Conservation (phyloP, 2,797 vertebrate species). For the Phaenicophaeus curvirostris region DNA sequence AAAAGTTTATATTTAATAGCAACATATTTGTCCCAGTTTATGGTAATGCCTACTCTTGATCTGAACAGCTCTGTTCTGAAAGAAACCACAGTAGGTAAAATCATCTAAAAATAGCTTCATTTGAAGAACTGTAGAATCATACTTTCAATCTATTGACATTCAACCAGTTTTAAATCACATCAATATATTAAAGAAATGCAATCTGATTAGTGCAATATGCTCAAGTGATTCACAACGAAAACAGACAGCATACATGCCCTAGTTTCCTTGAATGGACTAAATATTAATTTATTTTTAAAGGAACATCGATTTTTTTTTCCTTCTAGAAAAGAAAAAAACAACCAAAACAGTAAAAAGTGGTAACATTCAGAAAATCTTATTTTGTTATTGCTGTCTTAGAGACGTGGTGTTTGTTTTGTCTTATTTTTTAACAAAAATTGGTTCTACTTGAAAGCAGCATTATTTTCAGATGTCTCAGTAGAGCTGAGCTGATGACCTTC, state of each 20-base stretch:
- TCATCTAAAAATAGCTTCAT: not conserved
- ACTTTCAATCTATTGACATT: not conserved
- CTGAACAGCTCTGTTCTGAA: not conserved
- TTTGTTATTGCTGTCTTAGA: not conserved
- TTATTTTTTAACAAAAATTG: not conserved
- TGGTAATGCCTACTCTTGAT: not conserved
- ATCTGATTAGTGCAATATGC: constrained; percentile 37
- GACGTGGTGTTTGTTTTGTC: not conserved
- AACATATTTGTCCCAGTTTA: not conserved
- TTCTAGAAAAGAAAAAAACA: not conserved
- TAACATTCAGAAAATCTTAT: not conserved
- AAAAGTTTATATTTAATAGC: not conserved
- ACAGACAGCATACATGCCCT: not conserved
- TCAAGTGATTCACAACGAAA: not conserved
- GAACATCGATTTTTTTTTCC: not conserved
- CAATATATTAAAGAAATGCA: constrained; percentile 33
- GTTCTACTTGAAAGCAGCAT: not conserved
- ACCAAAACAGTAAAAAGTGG: not conserved
- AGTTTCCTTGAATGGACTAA: not conserved
- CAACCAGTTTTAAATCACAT: constrained; percentile 2
- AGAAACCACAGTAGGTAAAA: not conserved
- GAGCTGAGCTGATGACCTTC: not conserved
- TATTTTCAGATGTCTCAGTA: not conserved
- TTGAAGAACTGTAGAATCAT: not conserved
- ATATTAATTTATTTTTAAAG: constrained; percentile 16